These are phyloP conservation scores for Choloepus hoffmanni DNA, from an alignment of 2,113 vertebrate species.

Conservation along the genomic window DNA sequence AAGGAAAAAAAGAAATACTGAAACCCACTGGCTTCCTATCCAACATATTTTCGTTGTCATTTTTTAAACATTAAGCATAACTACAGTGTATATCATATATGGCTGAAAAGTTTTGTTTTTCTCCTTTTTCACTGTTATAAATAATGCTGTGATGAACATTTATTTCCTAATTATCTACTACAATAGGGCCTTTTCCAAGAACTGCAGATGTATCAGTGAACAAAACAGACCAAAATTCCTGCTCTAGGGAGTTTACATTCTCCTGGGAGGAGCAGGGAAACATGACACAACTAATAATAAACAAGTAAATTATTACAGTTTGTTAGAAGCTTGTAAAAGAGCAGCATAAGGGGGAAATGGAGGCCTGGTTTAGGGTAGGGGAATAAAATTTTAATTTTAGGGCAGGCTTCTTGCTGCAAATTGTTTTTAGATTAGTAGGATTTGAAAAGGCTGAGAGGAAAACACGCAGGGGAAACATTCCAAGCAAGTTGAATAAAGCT, in stretches of 20 bases:
- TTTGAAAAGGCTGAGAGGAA: not conserved
- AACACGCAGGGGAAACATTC: not conserved
- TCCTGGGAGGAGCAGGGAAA: not conserved
- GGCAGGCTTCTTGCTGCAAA: not conserved
- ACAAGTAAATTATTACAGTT: not conserved
- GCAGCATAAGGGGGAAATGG: not conserved
- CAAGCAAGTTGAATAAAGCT: not conserved
- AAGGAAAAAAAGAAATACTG: not conserved
- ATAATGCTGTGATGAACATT: not conserved
- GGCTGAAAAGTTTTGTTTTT: not conserved
- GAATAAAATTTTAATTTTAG: not conserved
- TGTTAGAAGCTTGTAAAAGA: not conserved
- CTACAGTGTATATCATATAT: not conserved
- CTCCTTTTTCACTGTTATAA: slow-evolving; percentile 5
- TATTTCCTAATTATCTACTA: not conserved
- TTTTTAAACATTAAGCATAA: not conserved
- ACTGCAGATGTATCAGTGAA: not conserved
- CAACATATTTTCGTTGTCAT: not conserved
- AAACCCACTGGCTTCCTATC: not conserved
- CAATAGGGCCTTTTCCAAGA: not conserved
- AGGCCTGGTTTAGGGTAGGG: not conserved
- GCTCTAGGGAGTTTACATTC: not conserved
- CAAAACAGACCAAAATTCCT: not conserved
- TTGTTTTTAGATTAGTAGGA: not conserved
- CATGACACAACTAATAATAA: not conserved